A percentile compares a stretch with the other conserved stretches of the same genome.
Evolutionary conservation across 2,888 invertebrate species (phyloP).

Genomic region (Ochropleura plecta): DNA sequence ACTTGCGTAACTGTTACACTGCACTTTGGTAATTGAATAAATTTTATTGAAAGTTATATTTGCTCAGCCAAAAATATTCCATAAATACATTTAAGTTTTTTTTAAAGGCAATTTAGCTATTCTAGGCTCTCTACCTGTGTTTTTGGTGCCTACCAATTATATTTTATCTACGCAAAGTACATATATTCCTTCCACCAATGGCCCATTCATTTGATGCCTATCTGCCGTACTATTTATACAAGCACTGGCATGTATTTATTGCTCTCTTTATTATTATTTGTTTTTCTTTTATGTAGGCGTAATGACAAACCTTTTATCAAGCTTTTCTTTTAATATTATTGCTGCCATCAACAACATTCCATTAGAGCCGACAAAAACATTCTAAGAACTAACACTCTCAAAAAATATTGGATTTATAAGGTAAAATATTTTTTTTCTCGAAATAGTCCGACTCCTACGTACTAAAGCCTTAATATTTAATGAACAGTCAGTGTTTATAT

Average conservation of each 20-base stretch:
- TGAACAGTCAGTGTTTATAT: constrained; percentile 61
- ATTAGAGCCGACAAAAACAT: not conserved
- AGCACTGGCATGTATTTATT: constrained; percentile 1
- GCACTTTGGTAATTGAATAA: constrained; percentile 15
- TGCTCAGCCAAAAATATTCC: not conserved
- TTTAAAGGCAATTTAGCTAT: not conserved
- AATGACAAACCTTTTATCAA: not conserved
- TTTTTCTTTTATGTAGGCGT: constrained; percentile 6
- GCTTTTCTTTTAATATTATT: constrained; percentile 1
- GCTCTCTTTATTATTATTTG: constrained; percentile 14
- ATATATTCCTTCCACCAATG: constrained; percentile 10
- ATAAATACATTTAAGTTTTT: not conserved
- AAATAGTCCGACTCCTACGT: constrained; percentile 19
- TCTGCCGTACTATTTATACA: constrained; percentile 37
- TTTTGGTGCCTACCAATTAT: constrained; percentile 29
- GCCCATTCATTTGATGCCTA: constrained; percentile 32
- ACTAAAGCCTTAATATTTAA: constrained; percentile 61
- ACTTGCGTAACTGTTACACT: constrained; percentile 20
- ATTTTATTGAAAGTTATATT: not conserved
- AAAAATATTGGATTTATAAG: not conserved
- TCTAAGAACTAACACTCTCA: not conserved
- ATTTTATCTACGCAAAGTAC: constrained; percentile 19
- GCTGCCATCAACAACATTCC: not conserved
- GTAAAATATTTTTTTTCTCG: not conserved
- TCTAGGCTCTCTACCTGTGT: constrained; percentile 10